These are phyloP conservation scores for Lamprologus speciosus DNA, from an alignment of 2,113 vertebrate genomes.

Conservation along the genomic window DNA sequence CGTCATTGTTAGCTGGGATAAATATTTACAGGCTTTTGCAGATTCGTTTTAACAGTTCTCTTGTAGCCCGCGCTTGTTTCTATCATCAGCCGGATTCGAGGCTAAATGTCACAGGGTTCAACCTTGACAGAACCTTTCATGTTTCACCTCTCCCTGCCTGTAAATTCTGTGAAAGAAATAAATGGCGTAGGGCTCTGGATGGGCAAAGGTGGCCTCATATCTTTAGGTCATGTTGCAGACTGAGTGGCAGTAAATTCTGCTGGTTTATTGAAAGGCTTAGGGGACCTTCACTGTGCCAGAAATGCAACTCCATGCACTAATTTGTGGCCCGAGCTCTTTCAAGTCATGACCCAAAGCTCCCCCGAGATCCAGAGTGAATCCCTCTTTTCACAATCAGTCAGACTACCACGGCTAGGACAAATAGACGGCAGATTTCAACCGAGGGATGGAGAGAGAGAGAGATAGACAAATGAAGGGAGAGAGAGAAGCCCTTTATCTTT, in stretches of 20 bases:
- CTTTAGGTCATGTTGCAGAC: background rate
- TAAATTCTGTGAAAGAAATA: background rate
- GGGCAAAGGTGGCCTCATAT: background rate
- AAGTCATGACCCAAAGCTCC: slow-evolving; percentile 30
- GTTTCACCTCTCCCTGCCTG: background rate
- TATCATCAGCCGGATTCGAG: background rate
- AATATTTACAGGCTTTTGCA: slow-evolving; percentile 46
- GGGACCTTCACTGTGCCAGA: background rate
- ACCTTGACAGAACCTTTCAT: background rate
- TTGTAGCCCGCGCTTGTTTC: background rate
- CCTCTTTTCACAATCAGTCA: slow-evolving; percentile 23
- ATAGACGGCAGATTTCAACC: background rate
- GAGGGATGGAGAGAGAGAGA: background rate
- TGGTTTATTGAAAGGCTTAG: slow-evolving; percentile 1
- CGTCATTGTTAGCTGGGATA: slow-evolving; percentile 35
- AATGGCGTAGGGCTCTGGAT: background rate
- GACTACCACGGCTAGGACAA: slow-evolving; percentile 14
- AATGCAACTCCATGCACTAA: background rate
- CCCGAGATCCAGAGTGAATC: background rate
- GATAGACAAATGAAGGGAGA: background rate
- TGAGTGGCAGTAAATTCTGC: background rate
- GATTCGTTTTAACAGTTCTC: slow-evolving; percentile 22
- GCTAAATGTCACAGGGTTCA: background rate
- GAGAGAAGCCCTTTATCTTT: slow-evolving; percentile 55
- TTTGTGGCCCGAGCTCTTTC: slow-evolving; percentile 27